These are phyloP conservation scores for Centropus unirufus DNA, from an alignment of 2,113 vertebrate species.

Conservation along the genomic window DNA sequence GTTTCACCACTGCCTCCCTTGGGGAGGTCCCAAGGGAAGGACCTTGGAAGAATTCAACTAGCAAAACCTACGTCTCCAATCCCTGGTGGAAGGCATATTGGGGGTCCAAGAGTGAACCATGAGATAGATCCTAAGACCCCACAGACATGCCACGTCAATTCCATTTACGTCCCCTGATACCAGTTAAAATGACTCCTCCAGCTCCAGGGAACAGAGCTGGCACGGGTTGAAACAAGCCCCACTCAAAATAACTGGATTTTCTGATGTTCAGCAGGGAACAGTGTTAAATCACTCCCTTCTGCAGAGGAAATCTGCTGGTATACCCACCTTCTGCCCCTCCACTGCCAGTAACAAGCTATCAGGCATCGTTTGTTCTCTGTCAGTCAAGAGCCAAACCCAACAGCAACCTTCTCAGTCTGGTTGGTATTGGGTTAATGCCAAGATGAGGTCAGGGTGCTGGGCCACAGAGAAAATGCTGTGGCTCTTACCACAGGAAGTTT, in stretches of 20 bases:
- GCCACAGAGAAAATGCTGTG: background rate
- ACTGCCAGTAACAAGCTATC: background rate
- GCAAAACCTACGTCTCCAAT: background rate
- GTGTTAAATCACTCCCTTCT: background rate
- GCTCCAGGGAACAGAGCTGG: background rate
- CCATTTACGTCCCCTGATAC: background rate
- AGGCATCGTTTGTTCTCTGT: background rate
- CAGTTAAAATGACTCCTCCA: background rate
- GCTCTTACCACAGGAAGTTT: background rate
- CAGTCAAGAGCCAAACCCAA: background rate
- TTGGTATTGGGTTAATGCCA: background rate
- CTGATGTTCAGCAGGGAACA: background rate
- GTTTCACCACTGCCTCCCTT: background rate
- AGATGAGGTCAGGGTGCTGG: conserved; percentile 20
- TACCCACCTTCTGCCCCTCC: background rate
- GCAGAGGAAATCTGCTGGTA: background rate
- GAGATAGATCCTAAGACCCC: background rate
- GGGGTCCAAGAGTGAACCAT: background rate
- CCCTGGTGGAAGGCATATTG: background rate
- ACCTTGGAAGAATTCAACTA: background rate
- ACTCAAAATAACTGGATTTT: background rate
- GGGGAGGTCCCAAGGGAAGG: background rate
- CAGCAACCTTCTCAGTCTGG: background rate
- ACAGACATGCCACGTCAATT: background rate
- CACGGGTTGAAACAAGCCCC: background rate